phyloP scores from a whole-genome alignment of 1,140 invertebrate genomes.

The Drosophila ficusphila region DNA sequence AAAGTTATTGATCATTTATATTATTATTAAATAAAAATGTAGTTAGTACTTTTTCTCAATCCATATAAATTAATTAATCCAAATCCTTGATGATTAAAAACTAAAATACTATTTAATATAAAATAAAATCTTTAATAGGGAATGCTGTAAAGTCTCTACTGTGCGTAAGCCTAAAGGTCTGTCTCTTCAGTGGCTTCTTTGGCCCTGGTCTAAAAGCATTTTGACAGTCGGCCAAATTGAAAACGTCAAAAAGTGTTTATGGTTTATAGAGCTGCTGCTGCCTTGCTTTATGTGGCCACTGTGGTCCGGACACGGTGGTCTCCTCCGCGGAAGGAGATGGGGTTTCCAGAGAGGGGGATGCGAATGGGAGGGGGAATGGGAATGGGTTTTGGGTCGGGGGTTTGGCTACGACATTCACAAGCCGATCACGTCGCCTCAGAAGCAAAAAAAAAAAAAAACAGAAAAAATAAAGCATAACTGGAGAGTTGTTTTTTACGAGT shows the following conservation, averaged over 20 bases:
- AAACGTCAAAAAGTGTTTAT: slow-evolving; percentile 82
- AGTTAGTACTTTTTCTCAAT: no score
- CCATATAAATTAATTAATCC: no score
- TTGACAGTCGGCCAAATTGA: slow-evolving; percentile 78
- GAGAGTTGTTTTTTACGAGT: slow-evolving; percentile 58
- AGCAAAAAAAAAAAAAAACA: neutral
- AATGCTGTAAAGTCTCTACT: neutral
- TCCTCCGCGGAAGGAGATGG: slow-evolving; percentile 12
- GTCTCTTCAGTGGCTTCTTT: neutral
- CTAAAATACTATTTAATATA: neutral
- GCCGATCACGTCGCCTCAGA: slow-evolving; percentile 73
- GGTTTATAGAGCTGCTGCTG: slow-evolving; percentile 62
- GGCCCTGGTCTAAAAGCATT: slow-evolving; percentile 71
- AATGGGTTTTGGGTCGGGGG: neutral
- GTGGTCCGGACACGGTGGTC: slow-evolving; percentile 68
- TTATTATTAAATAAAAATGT: no score
- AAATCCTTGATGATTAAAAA: neutral
- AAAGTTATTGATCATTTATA: no score
- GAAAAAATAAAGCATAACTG: slow-evolving; percentile 4
- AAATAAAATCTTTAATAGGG: neutral
- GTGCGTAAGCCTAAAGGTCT: slow-evolving; percentile 21
- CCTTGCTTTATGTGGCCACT: slow-evolving; percentile 38
- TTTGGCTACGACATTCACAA: slow-evolving; percentile 51
- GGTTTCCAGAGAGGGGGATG: neutral
- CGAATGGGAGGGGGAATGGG: neutral